phyloP scores from a whole-genome alignment of 2,888 invertebrate species.

The Phengaris arion region DNA sequence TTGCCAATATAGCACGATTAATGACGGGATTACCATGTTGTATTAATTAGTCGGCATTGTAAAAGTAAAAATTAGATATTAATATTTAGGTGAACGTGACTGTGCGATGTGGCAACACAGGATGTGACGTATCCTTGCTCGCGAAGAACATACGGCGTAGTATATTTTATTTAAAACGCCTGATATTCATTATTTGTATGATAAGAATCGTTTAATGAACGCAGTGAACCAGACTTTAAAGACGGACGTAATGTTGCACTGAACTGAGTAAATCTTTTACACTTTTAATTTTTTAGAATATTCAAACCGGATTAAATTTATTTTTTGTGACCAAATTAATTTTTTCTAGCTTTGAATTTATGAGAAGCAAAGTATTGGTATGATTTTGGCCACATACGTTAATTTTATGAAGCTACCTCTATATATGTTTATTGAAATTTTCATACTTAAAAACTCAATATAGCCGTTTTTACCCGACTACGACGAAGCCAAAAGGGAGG shows the following conservation, averaged over 20 bases:
- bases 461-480: too few species aligned
- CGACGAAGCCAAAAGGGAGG: too few species aligned
- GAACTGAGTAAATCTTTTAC: not conserved
- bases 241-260: slow-evolving; percentile 8
- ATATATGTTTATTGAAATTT: too few species aligned
- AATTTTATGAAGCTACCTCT: too few species aligned
- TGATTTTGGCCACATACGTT: too few species aligned
- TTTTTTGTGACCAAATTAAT: not conserved
- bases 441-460: too few species aligned
- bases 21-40: not conserved
- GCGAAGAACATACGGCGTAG: not conserved
- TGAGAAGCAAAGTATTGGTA: not conserved
- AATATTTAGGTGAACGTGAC: not conserved
- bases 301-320: not conserved
- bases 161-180: slow-evolving; percentile 9
- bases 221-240: not conserved
- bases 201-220: not conserved
- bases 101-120: not conserved
- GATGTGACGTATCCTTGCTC: not conserved
- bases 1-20: not conserved
- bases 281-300: not conserved
- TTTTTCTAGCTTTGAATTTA: not conserved
- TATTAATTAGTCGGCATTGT: not conserved
- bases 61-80: not conserved
- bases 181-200: not conserved